Evolutionary conservation across 2,113 vertebrate species (phyloP), one percentile per base, ranked within the genome.

Genomic region (Indicator indicator): DNA sequence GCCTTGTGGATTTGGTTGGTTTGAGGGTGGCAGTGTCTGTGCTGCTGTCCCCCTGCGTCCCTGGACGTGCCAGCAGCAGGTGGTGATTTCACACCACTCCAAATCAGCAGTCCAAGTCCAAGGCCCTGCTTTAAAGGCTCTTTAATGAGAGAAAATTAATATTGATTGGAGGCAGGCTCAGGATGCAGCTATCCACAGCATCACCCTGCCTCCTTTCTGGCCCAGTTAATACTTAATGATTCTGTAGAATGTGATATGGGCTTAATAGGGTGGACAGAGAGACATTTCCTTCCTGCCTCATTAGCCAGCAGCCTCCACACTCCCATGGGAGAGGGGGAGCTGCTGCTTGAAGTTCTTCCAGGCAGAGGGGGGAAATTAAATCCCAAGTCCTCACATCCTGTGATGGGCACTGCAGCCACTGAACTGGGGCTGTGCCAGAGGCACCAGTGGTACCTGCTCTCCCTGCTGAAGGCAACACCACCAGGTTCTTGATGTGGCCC

Each of bases 221-320:
- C 79, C 79, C 79, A 75, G 30, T 83, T 83, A 91, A 64, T 87
- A 65, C 68, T 79, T 93, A 83, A 83, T 74, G 84, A 70, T 8
- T 75, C 73, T 40, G 21, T 42, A 50, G 78, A 26, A 46, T 79
- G 68, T 5, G 56, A 64, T 74, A 27, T 2, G 3, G 69, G 74
- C 60, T 55, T 75, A 75, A 70, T 28, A 36, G 84, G 74, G 17
- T 14, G 81, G 76, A 67, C 81, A 1, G 64, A 54, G 80, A 65
- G 75, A 59, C 8, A 54, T 71, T 86, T 71, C 63, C 46, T 75
- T 26, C 74, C 79, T 80, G 63, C 74, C 73, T 88, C 56, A 9
- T 88, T 91, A 87, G 69, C 50, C 73, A 77, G 40, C 64, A 36
- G 59, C 5, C 54, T 76, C 63, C 32, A 12, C 1, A 64, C 38